These are phyloP conservation scores for Lasioglossum malachurum DNA, from an alignment of 2,888 invertebrate genomes.

Conservation along the genomic window DNA sequence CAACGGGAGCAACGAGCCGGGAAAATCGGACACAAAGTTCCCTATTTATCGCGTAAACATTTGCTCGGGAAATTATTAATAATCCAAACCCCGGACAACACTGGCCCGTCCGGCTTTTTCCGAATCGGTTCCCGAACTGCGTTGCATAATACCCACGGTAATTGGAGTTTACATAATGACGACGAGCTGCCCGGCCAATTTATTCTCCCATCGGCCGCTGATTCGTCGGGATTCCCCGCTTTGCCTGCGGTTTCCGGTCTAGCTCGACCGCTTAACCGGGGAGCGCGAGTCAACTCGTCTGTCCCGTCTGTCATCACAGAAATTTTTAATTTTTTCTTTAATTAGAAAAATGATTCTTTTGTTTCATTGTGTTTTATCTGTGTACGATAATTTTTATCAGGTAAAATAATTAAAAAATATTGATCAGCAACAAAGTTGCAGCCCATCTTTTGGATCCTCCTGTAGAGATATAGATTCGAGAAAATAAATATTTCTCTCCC, in stretches of 20 bases:
- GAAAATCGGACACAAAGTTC: conserved; percentile 32
- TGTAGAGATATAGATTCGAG: too few relatives aligned
- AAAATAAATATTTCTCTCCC: neutral
- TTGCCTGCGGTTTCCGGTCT: neutral
- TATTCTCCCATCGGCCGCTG: conserved; percentile 5
- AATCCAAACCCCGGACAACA: conserved; percentile 39
- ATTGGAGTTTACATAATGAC: conserved; percentile 24
- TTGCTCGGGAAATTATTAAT: conserved; percentile 64
- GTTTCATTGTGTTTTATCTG: too few relatives aligned
- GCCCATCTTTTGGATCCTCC: too few relatives aligned
- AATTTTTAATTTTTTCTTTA: neutral
- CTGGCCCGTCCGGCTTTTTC: conserved; percentile 31
- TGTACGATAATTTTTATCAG: too few relatives aligned
- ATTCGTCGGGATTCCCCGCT: neutral
- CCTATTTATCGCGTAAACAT: conserved; percentile 65
- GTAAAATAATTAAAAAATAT: too few relatives aligned
- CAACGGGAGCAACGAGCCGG: conserved; percentile 23
- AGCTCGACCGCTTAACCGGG: neutral
- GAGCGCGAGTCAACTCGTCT: neutral
- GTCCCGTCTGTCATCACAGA: neutral
- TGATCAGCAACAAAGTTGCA: too few relatives aligned
- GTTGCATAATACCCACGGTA: conserved; percentile 21
- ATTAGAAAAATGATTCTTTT: neutral
- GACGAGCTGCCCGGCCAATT: conserved; percentile 10
- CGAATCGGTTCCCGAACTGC: neutral